Evolutionary conservation across 2,888 invertebrate species (phyloP).

Genomic region (Drosophila atroscutellata): DNA sequence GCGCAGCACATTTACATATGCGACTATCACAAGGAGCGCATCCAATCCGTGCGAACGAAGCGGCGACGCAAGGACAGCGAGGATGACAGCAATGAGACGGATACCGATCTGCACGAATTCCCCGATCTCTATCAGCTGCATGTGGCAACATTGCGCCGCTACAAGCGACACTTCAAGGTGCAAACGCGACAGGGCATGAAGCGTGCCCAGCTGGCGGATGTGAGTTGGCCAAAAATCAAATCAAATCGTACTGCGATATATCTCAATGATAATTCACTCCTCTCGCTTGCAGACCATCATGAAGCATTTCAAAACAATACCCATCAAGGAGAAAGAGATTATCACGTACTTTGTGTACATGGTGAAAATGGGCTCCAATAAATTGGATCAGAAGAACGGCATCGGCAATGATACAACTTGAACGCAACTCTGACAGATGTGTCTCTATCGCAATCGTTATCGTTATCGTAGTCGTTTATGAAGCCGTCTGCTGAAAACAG

Average conservation of each 20-base stretch:
- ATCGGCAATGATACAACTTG: conserved; percentile 83
- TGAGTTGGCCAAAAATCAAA: conserved; percentile 85
- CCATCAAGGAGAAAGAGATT: conserved; percentile 97
- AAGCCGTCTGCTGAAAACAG: conserved; percentile 40
- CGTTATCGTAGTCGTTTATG: conserved; percentile 29
- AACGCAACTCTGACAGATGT: conserved; percentile 46
- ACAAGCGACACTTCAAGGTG: conserved; percentile 97
- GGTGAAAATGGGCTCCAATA: conserved; percentile 92
- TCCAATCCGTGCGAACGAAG: conserved; percentile 97
- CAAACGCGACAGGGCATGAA: conserved; percentile 95
- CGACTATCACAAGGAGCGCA: conserved; percentile 97
- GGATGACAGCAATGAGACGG: conserved; percentile 97
- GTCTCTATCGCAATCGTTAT: conserved; percentile 30
- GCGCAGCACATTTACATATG: conserved; percentile 98
- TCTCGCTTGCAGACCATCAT: conserved; percentile 90
- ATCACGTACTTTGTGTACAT: conserved; percentile 98
- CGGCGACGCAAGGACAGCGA: conserved; percentile 96
- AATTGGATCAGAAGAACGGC: conserved; percentile 85
- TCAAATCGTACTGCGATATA: not conserved
- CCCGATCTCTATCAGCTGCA: conserved; percentile 96
- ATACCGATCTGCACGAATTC: conserved; percentile 95
- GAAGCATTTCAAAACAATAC: conserved; percentile 97
- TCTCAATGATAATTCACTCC: conserved; percentile 11
- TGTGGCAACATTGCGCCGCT: conserved; percentile 96
- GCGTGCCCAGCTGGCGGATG: conserved; percentile 98